Evolutionary conservation across 2,113 vertebrate species (phyloP).

Genomic region (Ciconia boyciana): DNA sequence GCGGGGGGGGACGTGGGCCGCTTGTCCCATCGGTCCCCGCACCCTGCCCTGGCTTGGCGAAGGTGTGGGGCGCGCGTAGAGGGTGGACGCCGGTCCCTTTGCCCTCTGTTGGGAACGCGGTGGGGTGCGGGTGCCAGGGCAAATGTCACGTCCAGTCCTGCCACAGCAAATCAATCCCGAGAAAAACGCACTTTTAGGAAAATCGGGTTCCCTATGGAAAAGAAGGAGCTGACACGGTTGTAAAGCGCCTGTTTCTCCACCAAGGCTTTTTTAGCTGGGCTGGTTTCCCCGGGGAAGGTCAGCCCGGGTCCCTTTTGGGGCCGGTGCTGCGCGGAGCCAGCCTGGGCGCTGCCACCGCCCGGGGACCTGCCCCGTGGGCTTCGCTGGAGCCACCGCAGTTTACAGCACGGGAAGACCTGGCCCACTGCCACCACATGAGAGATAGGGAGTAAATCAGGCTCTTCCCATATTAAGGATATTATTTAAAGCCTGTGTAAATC

Average conservation of each 20-base stretch:
- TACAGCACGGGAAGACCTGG: not conserved
- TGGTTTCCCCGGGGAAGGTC: not conserved
- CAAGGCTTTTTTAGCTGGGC: not conserved
- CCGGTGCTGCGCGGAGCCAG: not conserved
- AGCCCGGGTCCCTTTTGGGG: not conserved
- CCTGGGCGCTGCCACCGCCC: not conserved
- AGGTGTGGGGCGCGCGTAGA: rapidly evolving
- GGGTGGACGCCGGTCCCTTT: not conserved
- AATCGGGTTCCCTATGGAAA: not conserved
- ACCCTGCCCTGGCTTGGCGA: not conserved
- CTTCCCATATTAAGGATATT: not conserved
- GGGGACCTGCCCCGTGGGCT: not conserved
- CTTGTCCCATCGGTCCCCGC: not conserved
- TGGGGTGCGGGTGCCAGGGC: rapidly evolving
- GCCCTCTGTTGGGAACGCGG: rapidly evolving
- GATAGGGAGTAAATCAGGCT: not conserved
- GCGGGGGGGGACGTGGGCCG: not conserved
- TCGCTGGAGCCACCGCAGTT: not conserved
- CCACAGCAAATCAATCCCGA: not conserved
- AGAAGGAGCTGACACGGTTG: not conserved
- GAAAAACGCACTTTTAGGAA: not conserved
- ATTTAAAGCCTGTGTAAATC: slow-evolving; percentile 15
- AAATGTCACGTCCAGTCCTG: not conserved
- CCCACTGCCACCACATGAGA: not conserved
- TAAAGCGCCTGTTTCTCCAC: not conserved